These are phyloP conservation scores for Clostera curtula DNA, from an alignment of 2,888 invertebrate genomes.

Conservation along the genomic window DNA sequence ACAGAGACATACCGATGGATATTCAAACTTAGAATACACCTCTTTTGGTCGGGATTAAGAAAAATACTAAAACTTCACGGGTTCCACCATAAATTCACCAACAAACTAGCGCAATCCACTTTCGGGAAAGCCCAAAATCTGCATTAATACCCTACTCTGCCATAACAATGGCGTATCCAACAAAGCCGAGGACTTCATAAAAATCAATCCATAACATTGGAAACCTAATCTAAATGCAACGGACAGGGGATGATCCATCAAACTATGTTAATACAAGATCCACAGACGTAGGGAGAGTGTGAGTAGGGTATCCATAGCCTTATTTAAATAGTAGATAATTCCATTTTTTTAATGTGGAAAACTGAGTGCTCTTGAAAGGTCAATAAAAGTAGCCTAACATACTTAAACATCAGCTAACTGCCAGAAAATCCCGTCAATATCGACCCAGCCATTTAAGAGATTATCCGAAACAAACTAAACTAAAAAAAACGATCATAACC, in stretches of 20 bases:
- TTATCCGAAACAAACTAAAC: no score
- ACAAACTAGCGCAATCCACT: background rate
- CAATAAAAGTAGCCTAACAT: no score
- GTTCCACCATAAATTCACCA: background rate
- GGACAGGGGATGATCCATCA: constrained; percentile 43
- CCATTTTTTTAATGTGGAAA: no score
- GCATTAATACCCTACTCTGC: background rate
- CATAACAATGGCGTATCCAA: constrained; percentile 4
- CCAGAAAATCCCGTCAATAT: no score
- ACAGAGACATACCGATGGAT: no score
- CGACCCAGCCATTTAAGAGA: no score
- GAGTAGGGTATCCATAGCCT: constrained; percentile 12
- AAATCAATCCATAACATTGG: constrained; percentile 48
- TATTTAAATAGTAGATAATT: background rate
- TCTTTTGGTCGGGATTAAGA: no score
- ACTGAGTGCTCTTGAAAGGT: no score
- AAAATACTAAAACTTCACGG: no score
- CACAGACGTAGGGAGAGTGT: constrained; percentile 10
- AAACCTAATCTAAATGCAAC: constrained; percentile 32
- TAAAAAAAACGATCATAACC: no score
- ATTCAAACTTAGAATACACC: no score
- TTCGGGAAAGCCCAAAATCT: background rate
- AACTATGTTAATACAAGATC: constrained; percentile 47
- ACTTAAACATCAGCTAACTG: no score
- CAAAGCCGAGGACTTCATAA: constrained; percentile 31